Evolutionary conservation across 2,113 vertebrate genomes (phyloP), one percentile per base, ranked within the genome.

Genomic region (Riparia riparia): DNA sequence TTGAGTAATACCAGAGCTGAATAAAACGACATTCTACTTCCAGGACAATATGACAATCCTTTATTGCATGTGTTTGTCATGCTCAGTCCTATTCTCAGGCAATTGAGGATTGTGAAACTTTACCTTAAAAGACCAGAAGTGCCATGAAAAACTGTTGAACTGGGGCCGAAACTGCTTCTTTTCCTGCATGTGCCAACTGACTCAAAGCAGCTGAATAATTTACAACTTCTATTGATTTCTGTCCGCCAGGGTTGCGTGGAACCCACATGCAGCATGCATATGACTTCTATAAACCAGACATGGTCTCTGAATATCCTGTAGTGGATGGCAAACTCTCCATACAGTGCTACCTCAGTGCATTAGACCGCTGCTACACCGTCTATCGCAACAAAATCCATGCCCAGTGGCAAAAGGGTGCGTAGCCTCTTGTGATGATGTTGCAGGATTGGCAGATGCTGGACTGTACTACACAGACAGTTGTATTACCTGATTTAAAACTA

Each of bases 211-310:
- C 31, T 65, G 37, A 80, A 56, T 45, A 26, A 37, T 54, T 66
- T 63, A 61, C 17, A 58, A 13, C 42, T 58, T 42, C 4, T 64
- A 82, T 77, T 9, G 2, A 56, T 93, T 96, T 93, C 51, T 72
- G 24, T 58, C 90, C 25, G 2, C 16, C 82, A 99, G 99, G 99
- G 51, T 95, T 99, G 82, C 98, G 99, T 74, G 99, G 99, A 69
- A 99, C 99, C 41, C 99, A 99, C 71, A 99, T 99, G 99, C 99
- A 99, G 89, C 99, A 99, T 8, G 99, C 98, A 0, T 99, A 99
- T 65, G 99, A 99, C 97, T 99, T 99, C 92, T 99, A 99, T 91
- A 99, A 99, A 76, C 99, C 99, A 12, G 99, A 99, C 85, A 98
- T 99, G 99, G 97, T 99, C 66, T 99, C 99, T 1, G 99, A 99